Percentiles rank a stretch among this genome's conserved stretches.
These are phyloP conservation scores for Trissolcus japonicus DNA, from an alignment of 2,888 invertebrate genomes.

Conservation along the genomic window DNA sequence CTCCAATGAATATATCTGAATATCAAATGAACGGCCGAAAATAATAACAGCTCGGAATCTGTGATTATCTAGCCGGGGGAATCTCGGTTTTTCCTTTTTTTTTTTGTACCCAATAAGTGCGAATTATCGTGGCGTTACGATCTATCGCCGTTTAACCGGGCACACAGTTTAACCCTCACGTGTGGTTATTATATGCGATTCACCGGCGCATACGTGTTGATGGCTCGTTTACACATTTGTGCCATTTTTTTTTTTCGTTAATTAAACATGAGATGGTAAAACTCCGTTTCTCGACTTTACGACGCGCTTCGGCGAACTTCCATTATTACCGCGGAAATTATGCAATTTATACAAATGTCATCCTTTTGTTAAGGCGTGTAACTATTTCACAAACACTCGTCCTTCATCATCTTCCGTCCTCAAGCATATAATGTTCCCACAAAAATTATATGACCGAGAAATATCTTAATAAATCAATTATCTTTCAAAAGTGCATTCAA, in stretches of 20 bases:
- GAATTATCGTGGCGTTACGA: constrained; percentile 23
- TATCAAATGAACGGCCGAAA: constrained; percentile 35
- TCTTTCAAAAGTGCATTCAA: no score
- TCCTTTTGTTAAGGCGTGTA: constrained; percentile 4
- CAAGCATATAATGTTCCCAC: no score
- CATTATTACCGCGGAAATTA: constrained; percentile 9
- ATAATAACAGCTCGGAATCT: constrained; percentile 19
- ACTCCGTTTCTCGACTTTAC: not conserved
- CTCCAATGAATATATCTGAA: constrained; percentile 49
- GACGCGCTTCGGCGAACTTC: not conserved
- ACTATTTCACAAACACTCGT: no score
- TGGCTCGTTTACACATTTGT: constrained; percentile 12
- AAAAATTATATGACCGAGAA: not conserved
- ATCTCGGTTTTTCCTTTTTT: not conserved
- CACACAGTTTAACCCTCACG: constrained; percentile 6
- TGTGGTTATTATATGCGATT: constrained; percentile 23
- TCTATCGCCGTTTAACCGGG: constrained; percentile 15
- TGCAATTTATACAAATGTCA: constrained; percentile 7
- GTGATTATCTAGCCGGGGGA: constrained; percentile 8
- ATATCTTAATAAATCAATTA: not conserved
- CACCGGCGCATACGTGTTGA: constrained; percentile 10
- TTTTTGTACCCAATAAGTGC: constrained; percentile 2
- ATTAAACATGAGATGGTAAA: constrained; percentile 15
- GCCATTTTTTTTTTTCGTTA: constrained; percentile 10
- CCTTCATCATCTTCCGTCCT: no score